Base-by-base conservation (phyloP, 2,797 vertebrate species). In the Lepidocolaptes lacrymiger region DNA sequence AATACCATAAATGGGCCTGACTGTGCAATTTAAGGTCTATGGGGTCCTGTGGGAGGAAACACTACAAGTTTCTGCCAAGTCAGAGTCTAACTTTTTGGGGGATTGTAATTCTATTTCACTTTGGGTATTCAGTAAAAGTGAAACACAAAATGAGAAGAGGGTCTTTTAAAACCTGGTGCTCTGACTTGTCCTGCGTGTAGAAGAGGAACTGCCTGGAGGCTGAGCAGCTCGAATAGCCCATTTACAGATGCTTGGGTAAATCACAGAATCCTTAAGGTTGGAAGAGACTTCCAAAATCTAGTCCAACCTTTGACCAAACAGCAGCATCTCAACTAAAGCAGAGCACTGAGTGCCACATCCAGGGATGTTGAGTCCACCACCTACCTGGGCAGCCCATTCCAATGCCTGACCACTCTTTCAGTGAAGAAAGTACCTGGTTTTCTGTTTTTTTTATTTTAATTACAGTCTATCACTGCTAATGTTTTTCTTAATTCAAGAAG, bases 1-100 rank as follows among this genome's bases (percentile, higher is more conserved):
- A 93, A 88, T 89, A 49, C 93, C 88, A 92, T 89, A 89, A 88
- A 95, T 91, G 86, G 91, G 30, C 52, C 90, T 85, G 59, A 64
- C 71, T 58, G 13, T 66, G 73, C 64, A 63, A 21, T 67, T 64
- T 74, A 73, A 72, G 54, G 68, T 91, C 89, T 67, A 8, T 27
- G 37, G 86, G 58, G 24, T 62, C 37, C 74, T 68, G 3, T 24
- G 55, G 44, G 51, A 82, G 81, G 39, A 87, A 86, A 43, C 36
- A 79, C 34, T 34, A 7, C 18, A 52, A 44, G 24, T 44, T 76
- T 41, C 71, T 91, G 84, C 92, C 89, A 91, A 79, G 67, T 66
- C 51, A 63, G 18, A 37, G 23, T 52, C 39, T 55, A 8, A 51
- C 77, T 83, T 66, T 28, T 23, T 39, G 17, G 52, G 9, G 26